phyloP scores from a whole-genome alignment of 2,113 vertebrate genomes.

The Megaptera novaeangliae region DNA sequence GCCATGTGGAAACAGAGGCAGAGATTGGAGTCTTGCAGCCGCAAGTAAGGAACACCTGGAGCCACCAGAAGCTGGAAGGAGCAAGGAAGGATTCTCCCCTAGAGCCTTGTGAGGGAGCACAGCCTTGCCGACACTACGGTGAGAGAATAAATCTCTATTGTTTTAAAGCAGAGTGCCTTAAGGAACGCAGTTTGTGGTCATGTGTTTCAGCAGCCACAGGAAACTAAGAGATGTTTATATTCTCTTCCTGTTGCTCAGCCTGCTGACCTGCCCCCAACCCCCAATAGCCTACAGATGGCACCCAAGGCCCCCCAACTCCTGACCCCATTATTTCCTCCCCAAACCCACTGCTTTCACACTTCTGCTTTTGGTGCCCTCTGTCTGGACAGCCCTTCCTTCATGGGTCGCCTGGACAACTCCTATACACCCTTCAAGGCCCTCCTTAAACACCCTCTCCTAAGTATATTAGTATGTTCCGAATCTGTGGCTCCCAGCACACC shows the following conservation, averaged over 20 bases:
- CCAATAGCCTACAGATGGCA: neutral
- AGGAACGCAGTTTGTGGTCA: neutral
- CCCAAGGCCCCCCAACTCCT: neutral
- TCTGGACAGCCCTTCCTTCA: neutral
- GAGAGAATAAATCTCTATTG: too few species aligned
- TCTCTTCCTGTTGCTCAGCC: neutral
- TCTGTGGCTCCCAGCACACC: neutral
- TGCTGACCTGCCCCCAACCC: neutral
- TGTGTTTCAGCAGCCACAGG: neutral
- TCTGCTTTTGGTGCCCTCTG: neutral
- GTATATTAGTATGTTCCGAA: neutral
- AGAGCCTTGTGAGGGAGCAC: fast-evolving
- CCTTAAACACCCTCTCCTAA: neutral
- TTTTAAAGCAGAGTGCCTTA: neutral
- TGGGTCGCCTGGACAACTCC: neutral
- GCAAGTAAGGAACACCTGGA: neutral
- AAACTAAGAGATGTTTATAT: neutral
- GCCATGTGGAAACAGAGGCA: neutral
- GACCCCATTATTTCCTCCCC: neutral
- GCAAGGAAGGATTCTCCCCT: too few species aligned
- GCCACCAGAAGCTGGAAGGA: neutral
- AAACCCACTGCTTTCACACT: neutral
- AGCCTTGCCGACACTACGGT: fast-evolving
- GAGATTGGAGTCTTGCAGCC: neutral
- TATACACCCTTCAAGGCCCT: neutral